Evolutionary conservation across 2,113 vertebrate genomes (phyloP).

Genomic region (Dromiciops gliroides): DNA sequence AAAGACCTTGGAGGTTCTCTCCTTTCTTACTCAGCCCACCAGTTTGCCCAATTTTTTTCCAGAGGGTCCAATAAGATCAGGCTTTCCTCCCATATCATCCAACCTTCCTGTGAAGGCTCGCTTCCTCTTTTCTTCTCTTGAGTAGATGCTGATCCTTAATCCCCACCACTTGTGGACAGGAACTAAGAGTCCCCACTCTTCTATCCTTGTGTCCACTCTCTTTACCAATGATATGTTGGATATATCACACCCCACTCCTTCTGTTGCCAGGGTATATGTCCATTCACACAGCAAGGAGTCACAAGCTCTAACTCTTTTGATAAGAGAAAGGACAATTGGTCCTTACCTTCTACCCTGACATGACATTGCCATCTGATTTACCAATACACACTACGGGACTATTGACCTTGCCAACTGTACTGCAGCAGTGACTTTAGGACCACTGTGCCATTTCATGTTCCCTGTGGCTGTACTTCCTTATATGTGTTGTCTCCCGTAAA

Average conservation of each 20-base stretch:
- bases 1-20: background rate
- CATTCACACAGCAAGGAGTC: too few species aligned
- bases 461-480: background rate
- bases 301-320: background rate
- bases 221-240: background rate
- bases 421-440: background rate
- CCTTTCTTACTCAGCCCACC: background rate
- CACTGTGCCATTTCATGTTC: background rate
- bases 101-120: background rate
- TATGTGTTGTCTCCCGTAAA: background rate
- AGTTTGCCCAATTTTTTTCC: background rate
- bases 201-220: background rate
- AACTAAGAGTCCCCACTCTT: background rate
- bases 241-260: background rate
- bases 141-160: background rate
- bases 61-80: background rate
- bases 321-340: background rate
- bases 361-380: background rate
- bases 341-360: background rate
- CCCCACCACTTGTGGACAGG: background rate
- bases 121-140: background rate
- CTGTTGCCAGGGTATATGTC: background rate
- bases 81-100: background rate
- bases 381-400: background rate
- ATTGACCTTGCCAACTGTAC: background rate